These are phyloP conservation scores for Incurvaria masculella DNA, from an alignment of 2,888 invertebrate genomes.

Conservation along the genomic window DNA sequence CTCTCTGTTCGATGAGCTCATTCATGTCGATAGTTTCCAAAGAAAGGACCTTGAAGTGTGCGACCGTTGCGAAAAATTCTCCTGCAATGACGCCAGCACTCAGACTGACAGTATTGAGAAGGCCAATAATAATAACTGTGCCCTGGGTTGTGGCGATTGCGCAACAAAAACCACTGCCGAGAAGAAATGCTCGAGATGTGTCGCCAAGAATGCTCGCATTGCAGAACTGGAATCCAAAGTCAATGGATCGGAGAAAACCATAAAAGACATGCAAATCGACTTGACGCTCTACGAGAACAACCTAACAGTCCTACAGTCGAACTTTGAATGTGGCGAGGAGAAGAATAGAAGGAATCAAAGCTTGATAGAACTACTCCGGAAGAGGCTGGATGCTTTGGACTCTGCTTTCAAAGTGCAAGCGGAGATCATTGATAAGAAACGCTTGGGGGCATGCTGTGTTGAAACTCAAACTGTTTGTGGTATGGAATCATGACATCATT, in stretches of 20 bases:
- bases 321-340: constrained; percentile 26
- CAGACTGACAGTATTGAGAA: not conserved
- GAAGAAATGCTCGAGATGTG: constrained; percentile 29
- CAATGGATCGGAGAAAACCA: constrained; percentile 19
- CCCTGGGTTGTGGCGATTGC: not conserved
- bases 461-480: constrained; percentile 28
- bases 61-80: not conserved
- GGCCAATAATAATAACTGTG: not conserved
- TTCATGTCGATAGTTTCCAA: not conserved
- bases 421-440: constrained; percentile 22
- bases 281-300: constrained; percentile 31
- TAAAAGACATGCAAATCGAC: constrained; percentile 27
- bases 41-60: not conserved
- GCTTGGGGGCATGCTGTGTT: constrained; percentile 21
- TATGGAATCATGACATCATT: constrained; percentile 12
- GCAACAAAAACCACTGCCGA: constrained; percentile 4
- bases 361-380: constrained; percentile 25
- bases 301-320: constrained; percentile 25
- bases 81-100: too few species aligned
- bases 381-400: constrained; percentile 27
- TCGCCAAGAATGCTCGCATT: constrained; percentile 22
- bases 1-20: not conserved
- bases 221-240: constrained; percentile 29
- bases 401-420: constrained; percentile 25
- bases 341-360: constrained; percentile 26